A percentile compares a stretch with the other conserved stretches of the same genome.
These are phyloP conservation scores for Epizoanthus rinbou DNA, from an alignment of 92 coral and sea anemone genomes.

Conservation along the genomic window DNA sequence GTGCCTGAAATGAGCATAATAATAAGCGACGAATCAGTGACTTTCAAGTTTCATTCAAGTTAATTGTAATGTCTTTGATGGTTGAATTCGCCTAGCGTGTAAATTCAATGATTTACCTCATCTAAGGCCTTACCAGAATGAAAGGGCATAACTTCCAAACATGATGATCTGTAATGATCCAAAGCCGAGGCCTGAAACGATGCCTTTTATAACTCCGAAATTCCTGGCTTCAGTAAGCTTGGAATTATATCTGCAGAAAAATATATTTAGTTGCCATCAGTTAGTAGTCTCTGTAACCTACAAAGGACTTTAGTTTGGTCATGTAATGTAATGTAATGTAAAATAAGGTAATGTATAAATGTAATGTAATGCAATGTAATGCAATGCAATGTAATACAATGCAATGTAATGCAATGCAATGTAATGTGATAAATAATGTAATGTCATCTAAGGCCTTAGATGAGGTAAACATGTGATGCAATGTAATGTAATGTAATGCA, in stretches of 20 bases:
- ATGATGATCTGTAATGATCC: slow-evolving; percentile 53
- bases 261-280: neutral
- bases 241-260: slow-evolving; percentile 36
- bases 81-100: too few relatives aligned
- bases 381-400: too few relatives aligned
- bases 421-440: too few relatives aligned
- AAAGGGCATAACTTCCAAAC: slow-evolving; percentile 59
- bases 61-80: too few relatives aligned
- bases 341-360: neutral
- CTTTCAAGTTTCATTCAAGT: too few relatives aligned
- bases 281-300: neutral
- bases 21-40: too few relatives aligned
- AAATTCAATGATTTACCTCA: neutral
- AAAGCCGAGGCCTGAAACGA: slow-evolving; percentile 53
- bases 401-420: too few relatives aligned
- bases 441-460: too few relatives aligned
- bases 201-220: slow-evolving; percentile 55
- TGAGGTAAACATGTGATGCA: too few relatives aligned
- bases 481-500: too few relatives aligned
- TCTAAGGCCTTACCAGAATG: slow-evolving; percentile 53
- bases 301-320: neutral
- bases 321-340: neutral
- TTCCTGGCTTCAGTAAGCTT: slow-evolving; percentile 48
- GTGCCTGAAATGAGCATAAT: too few relatives aligned
- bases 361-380: neutral